phyloP scores from a whole-genome alignment of 2,888 invertebrate genomes.

The Deroplatys truncata region DNA sequence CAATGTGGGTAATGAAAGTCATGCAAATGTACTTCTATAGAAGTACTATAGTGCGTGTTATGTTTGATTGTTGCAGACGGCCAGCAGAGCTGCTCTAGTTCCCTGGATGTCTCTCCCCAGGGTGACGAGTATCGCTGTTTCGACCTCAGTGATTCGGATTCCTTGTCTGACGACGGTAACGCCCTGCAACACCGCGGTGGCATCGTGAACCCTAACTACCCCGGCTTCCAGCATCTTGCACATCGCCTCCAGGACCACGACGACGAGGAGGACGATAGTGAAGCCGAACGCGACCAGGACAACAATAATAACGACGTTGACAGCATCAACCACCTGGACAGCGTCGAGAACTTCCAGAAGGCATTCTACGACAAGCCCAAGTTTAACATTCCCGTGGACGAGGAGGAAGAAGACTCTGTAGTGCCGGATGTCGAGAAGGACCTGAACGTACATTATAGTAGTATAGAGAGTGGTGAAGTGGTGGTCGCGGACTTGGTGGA shows the following conservation, averaged over 20 bases:
- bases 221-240: constrained; percentile 78
- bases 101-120: constrained; percentile 48
- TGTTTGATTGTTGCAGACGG: constrained; percentile 37
- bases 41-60: no score
- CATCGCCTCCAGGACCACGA: constrained; percentile 55
- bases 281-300: constrained; percentile 49
- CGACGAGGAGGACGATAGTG: constrained; percentile 46
- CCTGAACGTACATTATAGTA: constrained; percentile 20
- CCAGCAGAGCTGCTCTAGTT: constrained; percentile 45
- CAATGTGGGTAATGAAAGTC: no score
- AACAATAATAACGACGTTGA: constrained; percentile 38
- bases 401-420: background rate
- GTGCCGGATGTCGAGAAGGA: constrained; percentile 22
- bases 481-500: background rate
- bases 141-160: constrained; percentile 51
- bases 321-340: constrained; percentile 50
- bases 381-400: constrained; percentile 48
- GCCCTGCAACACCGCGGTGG: constrained; percentile 47
- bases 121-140: constrained; percentile 53
- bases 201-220: constrained; percentile 79
- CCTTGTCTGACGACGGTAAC: constrained; percentile 42
- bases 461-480: background rate
- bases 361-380: constrained; percentile 55
- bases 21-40: no score
- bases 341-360: constrained; percentile 51